A percentile compares a stretch with the other conserved stretches of the same genome.
Evolutionary conservation across 2,888 invertebrate genomes (phyloP).

Genomic region (Diploptera punctata): DNA sequence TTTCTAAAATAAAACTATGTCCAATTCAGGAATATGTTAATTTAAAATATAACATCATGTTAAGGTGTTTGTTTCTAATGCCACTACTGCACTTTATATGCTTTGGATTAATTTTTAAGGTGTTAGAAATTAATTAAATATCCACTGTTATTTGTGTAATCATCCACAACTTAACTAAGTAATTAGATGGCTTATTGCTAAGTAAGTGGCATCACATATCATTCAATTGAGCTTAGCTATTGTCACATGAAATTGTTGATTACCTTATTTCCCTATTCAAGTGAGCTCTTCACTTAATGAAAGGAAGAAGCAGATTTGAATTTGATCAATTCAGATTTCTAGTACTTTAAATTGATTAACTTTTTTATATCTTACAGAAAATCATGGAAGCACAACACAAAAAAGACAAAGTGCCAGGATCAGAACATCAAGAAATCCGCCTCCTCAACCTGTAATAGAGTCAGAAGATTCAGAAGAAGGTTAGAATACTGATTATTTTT

Average conservation of each 20-base stretch:
- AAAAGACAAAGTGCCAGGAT: background rate
- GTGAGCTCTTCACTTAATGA: too few relatives aligned
- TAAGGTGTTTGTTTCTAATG: too few relatives aligned
- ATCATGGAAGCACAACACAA: background rate
- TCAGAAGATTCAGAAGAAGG: conserved; percentile 16
- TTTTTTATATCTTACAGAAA: background rate
- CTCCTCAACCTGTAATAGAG: background rate
- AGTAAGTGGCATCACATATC: background rate
- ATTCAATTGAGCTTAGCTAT: background rate
- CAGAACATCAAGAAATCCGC: background rate
- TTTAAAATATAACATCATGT: too few relatives aligned
- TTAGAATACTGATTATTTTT: background rate
- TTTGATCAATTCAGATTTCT: background rate
- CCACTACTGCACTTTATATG: too few relatives aligned
- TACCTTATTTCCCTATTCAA: background rate
- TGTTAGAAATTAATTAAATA: too few relatives aligned
- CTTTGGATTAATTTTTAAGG: too few relatives aligned
- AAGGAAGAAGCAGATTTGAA: too few relatives aligned
- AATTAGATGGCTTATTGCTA: background rate
- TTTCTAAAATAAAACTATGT: too few relatives aligned
- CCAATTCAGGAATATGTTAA: too few relatives aligned
- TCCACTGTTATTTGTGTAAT: too few relatives aligned
- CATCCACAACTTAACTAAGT: too few relatives aligned
- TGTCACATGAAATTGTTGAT: background rate
- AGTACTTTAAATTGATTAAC: background rate